Percentiles rank a stretch among this genome's conserved stretches.
Conservation (phyloP, 2,797 vertebrate species). For the Tragelaphus oryx region DNA sequence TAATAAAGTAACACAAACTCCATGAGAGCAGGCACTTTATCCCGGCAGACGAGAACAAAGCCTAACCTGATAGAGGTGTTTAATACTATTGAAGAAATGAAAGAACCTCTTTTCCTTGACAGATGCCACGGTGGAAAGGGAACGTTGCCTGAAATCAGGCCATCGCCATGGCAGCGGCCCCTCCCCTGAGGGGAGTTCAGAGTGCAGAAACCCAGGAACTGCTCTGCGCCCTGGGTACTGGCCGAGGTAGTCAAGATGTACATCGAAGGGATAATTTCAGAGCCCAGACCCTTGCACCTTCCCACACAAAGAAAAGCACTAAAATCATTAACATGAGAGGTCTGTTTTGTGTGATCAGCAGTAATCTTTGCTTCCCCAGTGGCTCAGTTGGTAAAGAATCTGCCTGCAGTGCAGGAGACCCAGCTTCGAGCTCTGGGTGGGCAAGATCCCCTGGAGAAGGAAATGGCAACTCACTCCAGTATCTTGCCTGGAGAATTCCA, state of each 20-base stretch:
- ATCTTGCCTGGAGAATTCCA: neutral
- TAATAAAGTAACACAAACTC: neutral
- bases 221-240: neutral
- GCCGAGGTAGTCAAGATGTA: too few relatives aligned
- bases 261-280: neutral
- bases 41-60: neutral
- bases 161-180: neutral
- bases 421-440: neutral
- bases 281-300: neutral
- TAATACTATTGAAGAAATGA: neutral
- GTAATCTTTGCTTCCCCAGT: neutral
- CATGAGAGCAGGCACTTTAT: neutral
- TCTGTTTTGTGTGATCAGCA: too few relatives aligned
- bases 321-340: neutral
- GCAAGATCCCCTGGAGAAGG: neutral
- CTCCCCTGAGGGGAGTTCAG: too few relatives aligned
- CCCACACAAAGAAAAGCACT: neutral
- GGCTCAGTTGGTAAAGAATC: neutral
- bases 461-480: neutral
- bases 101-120: neutral
- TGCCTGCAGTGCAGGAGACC: neutral
- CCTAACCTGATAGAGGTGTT: neutral
- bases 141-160: neutral
- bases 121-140: neutral
- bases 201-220: neutral